Base-by-base conservation (phyloP, 2,888 invertebrate species). In the Dryadula phaetusa region DNA sequence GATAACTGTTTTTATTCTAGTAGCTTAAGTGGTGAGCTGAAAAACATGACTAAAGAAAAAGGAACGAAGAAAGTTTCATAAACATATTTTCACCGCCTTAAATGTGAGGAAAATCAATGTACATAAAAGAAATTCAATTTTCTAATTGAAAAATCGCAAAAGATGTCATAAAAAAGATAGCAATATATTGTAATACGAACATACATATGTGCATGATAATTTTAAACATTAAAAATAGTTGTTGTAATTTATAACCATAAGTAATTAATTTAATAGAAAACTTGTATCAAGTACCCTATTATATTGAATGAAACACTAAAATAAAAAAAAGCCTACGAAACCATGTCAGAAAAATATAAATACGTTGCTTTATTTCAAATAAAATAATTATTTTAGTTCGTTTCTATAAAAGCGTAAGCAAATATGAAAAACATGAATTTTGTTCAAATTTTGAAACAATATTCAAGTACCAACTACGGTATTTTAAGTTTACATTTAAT, bases 381-480 rank as follows among this genome's bases (percentile, higher is more conserved):
- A 25, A 16, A 49, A 52, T n/a, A 28, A 52, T 28, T n/a, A 28
- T 52, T 52, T 52, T 52, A 52, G 25, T 52, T 52, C 4, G 28
- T 25, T 52, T 52, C 28, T 28, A n/a, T n/a, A 16, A 52, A 52
- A 28, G n/a, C 5, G n/a, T 28, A 52, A 10, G 10, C 28, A 28
- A 52, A 16, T 52, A 52, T 0, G 32, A 22, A 52, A 44, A 60
- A 46, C 54, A 53, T 64, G 52, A 61, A 64, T 54, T 64, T 68
- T 70, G 67, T 70, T 68, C n/a, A 16, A 37, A 68, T 56, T 70
- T 60, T 46, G 32, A 65, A 56, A 64, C 66, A 66, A 68, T 56
- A 37, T 56, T 8, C 28, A 28, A 52, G 49, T n/a, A 28, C 28
- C 14, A 54, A 64, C 54, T 16, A 54, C 34, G 62, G 68, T 58